Percentiles rank a stretch among this genome's conserved stretches.
Evolutionary conservation across 2,113 vertebrate genomes (phyloP).

Genomic region (Poeciliopsis retropinna): DNA sequence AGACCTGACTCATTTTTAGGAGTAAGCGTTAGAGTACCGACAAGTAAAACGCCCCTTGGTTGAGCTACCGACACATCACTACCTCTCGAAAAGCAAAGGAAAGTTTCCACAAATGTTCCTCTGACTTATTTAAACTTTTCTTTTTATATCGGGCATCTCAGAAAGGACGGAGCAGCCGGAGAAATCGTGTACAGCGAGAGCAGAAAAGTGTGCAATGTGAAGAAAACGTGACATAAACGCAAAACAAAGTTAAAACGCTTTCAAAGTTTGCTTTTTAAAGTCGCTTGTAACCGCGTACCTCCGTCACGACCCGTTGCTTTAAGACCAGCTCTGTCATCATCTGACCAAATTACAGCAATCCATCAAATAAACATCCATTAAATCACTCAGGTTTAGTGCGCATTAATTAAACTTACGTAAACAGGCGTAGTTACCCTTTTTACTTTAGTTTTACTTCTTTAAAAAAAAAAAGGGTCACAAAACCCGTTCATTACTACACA

Average conservation of each 20-base stretch:
- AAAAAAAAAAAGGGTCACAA: background rate
- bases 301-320: constrained; percentile 38
- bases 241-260: background rate
- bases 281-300: background rate
- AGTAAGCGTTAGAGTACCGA: background rate
- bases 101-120: background rate
- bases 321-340: constrained; percentile 43
- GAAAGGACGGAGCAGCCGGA: background rate
- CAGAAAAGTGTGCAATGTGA: background rate
- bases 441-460: background rate
- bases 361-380: constrained; percentile 14
- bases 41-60: background rate
- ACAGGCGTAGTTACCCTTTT: background rate
- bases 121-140: background rate
- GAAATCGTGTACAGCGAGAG: no score
- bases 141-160: background rate
- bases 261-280: background rate
- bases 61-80: background rate
- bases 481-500: background rate
- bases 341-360: constrained; percentile 18
- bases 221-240: background rate
- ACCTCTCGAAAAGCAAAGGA: background rate
- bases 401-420: constrained; percentile 2
- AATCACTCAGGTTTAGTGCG: constrained; percentile 4
- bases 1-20: constrained; percentile 26